phyloP scores from a whole-genome alignment of 2,888 invertebrate species.

The Nephrotoma appendiculata region DNA sequence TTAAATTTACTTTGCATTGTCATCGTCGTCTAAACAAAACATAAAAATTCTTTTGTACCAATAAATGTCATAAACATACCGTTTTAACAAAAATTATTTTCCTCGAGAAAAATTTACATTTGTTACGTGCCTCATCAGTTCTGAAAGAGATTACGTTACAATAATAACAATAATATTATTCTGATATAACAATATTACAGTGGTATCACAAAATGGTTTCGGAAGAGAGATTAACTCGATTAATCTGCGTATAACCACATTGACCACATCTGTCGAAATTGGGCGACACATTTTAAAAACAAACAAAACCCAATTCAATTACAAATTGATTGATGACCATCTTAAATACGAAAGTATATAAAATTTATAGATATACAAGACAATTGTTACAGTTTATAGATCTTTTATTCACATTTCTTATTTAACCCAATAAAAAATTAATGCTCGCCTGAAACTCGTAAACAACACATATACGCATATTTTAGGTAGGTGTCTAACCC shows the following conservation, averaged over 20 bases:
- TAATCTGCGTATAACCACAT: not conserved
- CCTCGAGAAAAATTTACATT: not conserved
- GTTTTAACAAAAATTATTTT: not conserved
- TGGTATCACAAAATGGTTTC: not conserved
- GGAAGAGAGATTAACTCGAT: not conserved
- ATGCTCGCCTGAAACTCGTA: not conserved
- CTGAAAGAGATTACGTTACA: not conserved
- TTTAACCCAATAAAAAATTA: not conserved
- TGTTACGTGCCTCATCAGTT: not conserved
- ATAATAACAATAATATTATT: not conserved
- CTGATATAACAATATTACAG: not conserved
- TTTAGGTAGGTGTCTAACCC: not conserved
- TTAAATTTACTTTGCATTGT: not conserved
- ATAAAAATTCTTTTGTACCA: not conserved
- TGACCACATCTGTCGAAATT: not conserved
- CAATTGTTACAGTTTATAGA: not conserved
- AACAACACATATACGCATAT: not conserved
- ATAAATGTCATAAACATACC: not conserved
- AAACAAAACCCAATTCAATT: not conserved
- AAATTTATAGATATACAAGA: not conserved
- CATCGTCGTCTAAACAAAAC: not conserved
- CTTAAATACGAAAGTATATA: not conserved
- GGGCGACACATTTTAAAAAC: not conserved
- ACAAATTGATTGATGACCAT: not conserved
- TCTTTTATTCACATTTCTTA: not conserved